Conservation (phyloP, 2,797 vertebrate species). For the Danio jaintianensis region DNA sequence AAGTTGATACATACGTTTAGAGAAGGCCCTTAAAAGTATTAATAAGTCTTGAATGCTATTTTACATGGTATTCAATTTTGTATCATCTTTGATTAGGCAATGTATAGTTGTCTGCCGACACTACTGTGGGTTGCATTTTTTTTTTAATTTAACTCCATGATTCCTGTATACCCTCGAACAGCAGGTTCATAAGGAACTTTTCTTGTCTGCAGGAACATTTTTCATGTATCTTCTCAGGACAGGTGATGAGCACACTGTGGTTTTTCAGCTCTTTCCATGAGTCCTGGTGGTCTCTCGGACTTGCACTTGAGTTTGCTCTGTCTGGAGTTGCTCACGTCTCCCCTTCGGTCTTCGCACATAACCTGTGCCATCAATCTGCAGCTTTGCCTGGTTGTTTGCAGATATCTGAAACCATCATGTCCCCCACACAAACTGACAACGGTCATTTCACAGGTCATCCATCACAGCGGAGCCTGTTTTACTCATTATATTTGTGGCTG, state of each 20-base stretch:
- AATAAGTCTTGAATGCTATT: no score
- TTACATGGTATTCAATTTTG: no score
- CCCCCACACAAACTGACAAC: slow-evolving; percentile 46
- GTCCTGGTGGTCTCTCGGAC: slow-evolving; percentile 16
- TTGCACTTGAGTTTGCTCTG: slow-evolving; percentile 35
- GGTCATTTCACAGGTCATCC: slow-evolving; percentile 35
- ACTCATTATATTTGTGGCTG: slow-evolving; percentile 4
- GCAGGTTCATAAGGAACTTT: neutral
- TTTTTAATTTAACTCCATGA: no score
- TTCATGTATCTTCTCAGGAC: neutral
- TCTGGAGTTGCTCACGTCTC: slow-evolving; percentile 26
- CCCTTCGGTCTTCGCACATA: slow-evolving; percentile 3
- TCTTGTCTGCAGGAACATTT: neutral
- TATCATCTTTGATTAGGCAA: no score
- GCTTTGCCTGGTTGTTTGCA: slow-evolving; percentile 1
- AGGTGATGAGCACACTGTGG: slow-evolving; percentile 7
- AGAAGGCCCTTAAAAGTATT: no score
- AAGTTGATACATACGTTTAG: no score
- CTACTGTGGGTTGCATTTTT: no score
- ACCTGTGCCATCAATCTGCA: slow-evolving; percentile 23
- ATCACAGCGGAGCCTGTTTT: slow-evolving; percentile 24
- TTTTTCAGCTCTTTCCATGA: neutral
- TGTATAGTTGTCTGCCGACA: no score
- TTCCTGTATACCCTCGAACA: no score
- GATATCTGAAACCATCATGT: slow-evolving; percentile 46